phyloP scores from a whole-genome alignment of 2,113 vertebrate species.

The Morone chrysops region DNA sequence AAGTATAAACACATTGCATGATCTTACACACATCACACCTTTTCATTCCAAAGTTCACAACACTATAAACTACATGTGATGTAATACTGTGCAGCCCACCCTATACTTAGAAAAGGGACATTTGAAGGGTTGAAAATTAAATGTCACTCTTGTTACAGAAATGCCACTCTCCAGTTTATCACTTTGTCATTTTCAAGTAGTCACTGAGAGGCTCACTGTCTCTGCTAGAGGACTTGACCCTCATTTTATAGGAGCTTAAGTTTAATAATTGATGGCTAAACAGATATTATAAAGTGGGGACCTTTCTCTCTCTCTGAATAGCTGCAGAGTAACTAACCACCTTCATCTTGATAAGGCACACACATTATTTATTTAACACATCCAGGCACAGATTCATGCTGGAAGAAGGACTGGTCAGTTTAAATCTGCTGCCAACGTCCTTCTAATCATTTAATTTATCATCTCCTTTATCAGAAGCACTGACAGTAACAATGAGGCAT shows the following conservation, averaged over 20 bases:
- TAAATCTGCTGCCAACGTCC: not conserved
- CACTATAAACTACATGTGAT: not conserved
- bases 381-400: constrained; percentile 43
- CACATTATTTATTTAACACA: constrained; percentile 71
- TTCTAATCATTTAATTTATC: constrained; percentile 19
- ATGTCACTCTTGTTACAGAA: constrained; percentile 78
- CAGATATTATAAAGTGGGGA: constrained; percentile 63
- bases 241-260: constrained; percentile 52
- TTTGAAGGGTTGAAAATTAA: constrained; percentile 67
- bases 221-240: constrained; percentile 57
- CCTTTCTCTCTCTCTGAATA: constrained; percentile 60
- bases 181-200: constrained; percentile 58
- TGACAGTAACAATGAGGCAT: constrained; percentile 1
- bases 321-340: constrained; percentile 53
- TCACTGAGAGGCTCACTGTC: constrained; percentile 23
- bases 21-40: not conserved
- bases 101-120: constrained; percentile 68
- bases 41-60: not conserved
- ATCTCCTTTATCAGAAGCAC: constrained; percentile 12
- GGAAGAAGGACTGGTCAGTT: not conserved
- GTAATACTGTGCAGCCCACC: not conserved
- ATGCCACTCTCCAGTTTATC: constrained; percentile 68
- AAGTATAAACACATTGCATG: not conserved
- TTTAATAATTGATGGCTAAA: constrained; percentile 76
- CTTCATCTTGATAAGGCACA: constrained; percentile 43